phyloP scores from a whole-genome alignment of 1,140 invertebrate species.

The Streblospio benedicti region DNA sequence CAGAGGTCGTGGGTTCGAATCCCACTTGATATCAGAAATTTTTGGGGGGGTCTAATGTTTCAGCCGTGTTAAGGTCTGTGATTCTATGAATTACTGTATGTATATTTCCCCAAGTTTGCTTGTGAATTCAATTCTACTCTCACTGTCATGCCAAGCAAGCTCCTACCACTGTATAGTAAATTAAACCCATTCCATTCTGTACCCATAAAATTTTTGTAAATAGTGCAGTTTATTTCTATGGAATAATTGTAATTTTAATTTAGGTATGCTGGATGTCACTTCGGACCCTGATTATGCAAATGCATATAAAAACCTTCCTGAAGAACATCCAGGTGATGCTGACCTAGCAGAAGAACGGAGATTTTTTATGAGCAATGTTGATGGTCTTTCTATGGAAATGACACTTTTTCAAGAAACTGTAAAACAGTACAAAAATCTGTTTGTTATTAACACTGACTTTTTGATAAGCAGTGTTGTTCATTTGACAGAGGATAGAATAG shows the following conservation, averaged over 20 bases:
- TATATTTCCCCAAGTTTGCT: too few relatives aligned
- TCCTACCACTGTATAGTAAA: background rate
- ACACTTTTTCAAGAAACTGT: conserved; percentile 34
- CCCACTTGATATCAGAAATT: too few relatives aligned
- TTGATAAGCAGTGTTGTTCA: conserved; percentile 35
- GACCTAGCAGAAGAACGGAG: conserved; percentile 32
- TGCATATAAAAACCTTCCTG: conserved; percentile 30
- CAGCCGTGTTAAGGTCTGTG: too few relatives aligned
- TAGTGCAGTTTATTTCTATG: too few relatives aligned
- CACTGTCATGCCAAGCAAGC: too few relatives aligned
- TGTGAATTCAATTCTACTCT: too few relatives aligned
- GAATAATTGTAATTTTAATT: too few relatives aligned
- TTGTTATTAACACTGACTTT: conserved; percentile 37
- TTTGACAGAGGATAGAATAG: conserved; percentile 34
- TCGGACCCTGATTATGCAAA: conserved; percentile 38
- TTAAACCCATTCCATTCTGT: background rate
- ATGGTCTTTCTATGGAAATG: conserved; percentile 39
- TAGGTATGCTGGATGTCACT: conserved; percentile 40
- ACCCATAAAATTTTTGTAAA: too few relatives aligned
- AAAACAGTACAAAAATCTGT: conserved; percentile 34
- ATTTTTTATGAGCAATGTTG: conserved; percentile 39
- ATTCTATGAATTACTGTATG: too few relatives aligned
- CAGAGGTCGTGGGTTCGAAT: too few relatives aligned
- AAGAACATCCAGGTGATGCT: conserved; percentile 27
- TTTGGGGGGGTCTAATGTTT: too few relatives aligned